These are phyloP conservation scores for Tipula lateralis DNA, from an alignment of 2,888 invertebrate species.

Conservation along the genomic window DNA sequence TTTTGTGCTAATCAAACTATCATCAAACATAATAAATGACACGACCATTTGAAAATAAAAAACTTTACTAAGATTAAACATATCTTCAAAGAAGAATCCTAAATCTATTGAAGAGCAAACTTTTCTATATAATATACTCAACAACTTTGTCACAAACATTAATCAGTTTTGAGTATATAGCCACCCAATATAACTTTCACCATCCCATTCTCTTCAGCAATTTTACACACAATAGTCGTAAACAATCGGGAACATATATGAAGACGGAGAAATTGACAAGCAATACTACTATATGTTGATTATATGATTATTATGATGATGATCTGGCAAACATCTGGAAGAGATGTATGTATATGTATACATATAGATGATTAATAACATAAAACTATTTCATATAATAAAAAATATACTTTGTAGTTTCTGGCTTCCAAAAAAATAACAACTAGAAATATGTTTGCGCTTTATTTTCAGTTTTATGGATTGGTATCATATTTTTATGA, in stretches of 20 bases:
- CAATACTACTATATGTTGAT: neutral
- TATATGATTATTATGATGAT: neutral
- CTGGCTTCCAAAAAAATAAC: neutral
- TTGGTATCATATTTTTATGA: neutral
- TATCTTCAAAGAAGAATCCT: neutral
- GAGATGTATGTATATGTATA: neutral
- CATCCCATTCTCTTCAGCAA: too few relatives aligned
- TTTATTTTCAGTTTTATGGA: neutral
- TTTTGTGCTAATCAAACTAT: neutral
- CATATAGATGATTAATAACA: neutral
- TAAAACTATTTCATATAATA: neutral
- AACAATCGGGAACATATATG: neutral
- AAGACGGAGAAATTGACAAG: neutral
- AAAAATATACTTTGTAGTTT: neutral
- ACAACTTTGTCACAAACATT: neutral
- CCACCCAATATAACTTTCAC: neutral
- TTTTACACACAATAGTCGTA: neutral
- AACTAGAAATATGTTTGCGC: neutral
- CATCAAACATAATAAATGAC: neutral
- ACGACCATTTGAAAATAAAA: neutral
- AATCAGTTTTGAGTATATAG: neutral
- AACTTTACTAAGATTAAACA: neutral
- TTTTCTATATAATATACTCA: neutral
- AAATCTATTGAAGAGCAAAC: neutral
- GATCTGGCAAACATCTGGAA: neutral